Evolutionary conservation across 2,113 vertebrate species (phyloP).

Genomic region (Spermophilus dauricus): DNA sequence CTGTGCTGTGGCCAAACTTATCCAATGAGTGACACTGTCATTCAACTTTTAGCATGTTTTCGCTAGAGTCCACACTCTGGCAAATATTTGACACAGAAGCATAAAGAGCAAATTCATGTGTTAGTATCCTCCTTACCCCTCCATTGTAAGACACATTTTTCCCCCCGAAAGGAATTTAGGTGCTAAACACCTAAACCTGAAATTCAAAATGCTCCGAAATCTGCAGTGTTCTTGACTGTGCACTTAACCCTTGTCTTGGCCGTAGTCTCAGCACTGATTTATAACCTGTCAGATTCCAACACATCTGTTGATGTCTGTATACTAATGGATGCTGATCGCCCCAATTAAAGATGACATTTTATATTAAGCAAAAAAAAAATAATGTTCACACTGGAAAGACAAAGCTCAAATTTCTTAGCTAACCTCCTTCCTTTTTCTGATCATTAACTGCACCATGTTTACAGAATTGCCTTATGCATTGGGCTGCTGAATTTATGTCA

Average conservation of each 20-base stretch:
- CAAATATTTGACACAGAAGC: background rate
- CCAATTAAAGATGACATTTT: background rate
- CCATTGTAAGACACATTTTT: background rate
- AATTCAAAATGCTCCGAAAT: no score
- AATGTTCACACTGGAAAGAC: background rate
- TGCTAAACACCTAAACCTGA: no score
- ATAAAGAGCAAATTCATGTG: background rate
- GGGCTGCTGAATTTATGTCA: background rate
- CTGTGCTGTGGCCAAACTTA: background rate
- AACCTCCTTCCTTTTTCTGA: background rate
- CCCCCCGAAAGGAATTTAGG: background rate
- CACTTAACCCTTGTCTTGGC: background rate
- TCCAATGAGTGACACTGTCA: background rate
- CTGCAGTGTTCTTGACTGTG: no score
- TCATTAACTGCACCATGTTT: background rate
- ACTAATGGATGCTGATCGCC: background rate
- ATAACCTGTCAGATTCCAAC: background rate
- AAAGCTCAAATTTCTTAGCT: background rate
- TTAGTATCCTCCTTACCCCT: background rate
- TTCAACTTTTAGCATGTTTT: background rate
- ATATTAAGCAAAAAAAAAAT: background rate
- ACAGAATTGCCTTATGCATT: background rate
- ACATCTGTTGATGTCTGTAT: background rate
- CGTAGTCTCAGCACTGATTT: background rate
- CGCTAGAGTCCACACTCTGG: background rate